A percentile compares a stretch with the other conserved stretches of the same genome.
phyloP scores from a whole-genome alignment of 2,797 vertebrate genomes.

The Telmatherina bonti region DNA sequence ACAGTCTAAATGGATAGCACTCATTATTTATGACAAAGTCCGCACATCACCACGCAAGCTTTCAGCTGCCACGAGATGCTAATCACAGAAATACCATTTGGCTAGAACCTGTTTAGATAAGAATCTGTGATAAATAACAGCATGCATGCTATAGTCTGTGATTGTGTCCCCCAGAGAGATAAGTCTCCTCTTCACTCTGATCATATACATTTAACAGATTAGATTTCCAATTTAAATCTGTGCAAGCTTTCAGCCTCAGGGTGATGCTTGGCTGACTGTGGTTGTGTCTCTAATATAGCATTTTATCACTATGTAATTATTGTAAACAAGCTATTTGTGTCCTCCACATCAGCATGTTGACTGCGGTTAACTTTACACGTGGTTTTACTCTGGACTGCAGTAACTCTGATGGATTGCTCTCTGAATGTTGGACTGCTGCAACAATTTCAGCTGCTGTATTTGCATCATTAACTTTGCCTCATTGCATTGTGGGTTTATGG shows the following conservation, averaged over 20 bases:
- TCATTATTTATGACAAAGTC: slow-evolving; percentile 72
- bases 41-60: slow-evolving; percentile 50
- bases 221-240: slow-evolving; percentile 50
- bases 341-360: background rate
- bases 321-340: slow-evolving; percentile 18
- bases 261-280: slow-evolving; percentile 8
- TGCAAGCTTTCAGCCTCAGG: slow-evolving; percentile 10
- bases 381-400: background rate
- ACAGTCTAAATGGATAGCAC: slow-evolving; percentile 65
- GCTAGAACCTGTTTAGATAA: slow-evolving; percentile 41
- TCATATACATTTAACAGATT: slow-evolving; percentile 27
- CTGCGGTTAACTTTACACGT: background rate
- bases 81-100: slow-evolving; percentile 57
- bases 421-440: background rate
- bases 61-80: slow-evolving; percentile 61
- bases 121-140: slow-evolving; percentile 47
- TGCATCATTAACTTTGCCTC: background rate
- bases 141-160: slow-evolving; percentile 7
- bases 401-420: background rate
- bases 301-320: slow-evolving; percentile 31
- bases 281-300: slow-evolving; percentile 24
- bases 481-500: background rate
- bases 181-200: slow-evolving; percentile 23
- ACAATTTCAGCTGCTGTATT: background rate
- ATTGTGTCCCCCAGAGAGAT: slow-evolving; percentile 21